Evolutionary conservation across 2,888 invertebrate species (phyloP), one percentile per base, ranked within the genome.

Genomic region (Masnerella sp.): DNA sequence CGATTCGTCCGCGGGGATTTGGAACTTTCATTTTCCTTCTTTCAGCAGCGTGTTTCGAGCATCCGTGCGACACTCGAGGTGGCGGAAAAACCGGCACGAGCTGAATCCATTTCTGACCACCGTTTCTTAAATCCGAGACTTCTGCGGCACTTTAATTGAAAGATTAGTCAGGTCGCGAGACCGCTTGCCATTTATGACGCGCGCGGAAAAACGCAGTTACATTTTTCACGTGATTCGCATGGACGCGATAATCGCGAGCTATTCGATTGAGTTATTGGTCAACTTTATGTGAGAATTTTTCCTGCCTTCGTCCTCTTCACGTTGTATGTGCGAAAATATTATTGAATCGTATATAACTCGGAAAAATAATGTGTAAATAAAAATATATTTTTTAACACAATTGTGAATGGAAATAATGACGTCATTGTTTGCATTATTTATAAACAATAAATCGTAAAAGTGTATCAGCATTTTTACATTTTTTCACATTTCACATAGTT

Each of bases 101-200:
- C 49, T 45, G 42, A 62, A 49, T 49, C 20, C 36, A 70, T 56
- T 54, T 70, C n/a, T 49, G 34, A 22, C 14, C 22, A 38, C 40
- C 28, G 49, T 61, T 51, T 15, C 52, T 68, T 59, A 61, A 62
- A 70, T 56, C 32, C 22, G 32, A 15, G 51, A 40, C 52, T 43
- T n/a, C n/a, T n/a, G 49, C 30, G 59, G 59, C 42, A 68, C 52
- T 47, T 70, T 62, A 70, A 70, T 70, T 70, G 56, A 69, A 69
- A 36, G 59, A 69, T 69, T 69, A 58, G 56, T 59, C 25, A 32
- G 32, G 42, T 51, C 49, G 64, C 32, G 22, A 15, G 45, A 45
- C 9, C 14, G 20, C 28, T 43, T 11, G 9, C 68, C 59, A 49
- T 58, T 25, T 42, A 68, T 17, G 42, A 56, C 38, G 17, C n/a